A percentile compares a stretch with the other conserved stretches of the same genome.
Evolutionary conservation across 2,113 vertebrate species (phyloP).

Genomic region (Prietella phreatophila): DNA sequence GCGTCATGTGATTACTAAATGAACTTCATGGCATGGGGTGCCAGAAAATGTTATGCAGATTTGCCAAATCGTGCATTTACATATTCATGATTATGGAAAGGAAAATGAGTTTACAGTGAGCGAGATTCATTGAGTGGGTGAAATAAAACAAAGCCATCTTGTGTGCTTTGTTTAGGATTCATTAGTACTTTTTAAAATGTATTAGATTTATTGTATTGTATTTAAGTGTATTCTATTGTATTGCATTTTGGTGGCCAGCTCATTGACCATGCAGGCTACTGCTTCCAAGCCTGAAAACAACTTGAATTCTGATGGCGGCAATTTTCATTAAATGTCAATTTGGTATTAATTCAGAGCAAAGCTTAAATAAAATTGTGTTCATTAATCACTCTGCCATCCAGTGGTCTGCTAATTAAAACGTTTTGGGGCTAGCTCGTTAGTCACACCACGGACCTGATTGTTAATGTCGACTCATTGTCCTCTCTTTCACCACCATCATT

Average conservation of each 20-base stretch:
- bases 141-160: slow-evolving; percentile 31
- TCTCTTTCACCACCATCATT: slow-evolving; percentile 73
- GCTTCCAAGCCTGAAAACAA: slow-evolving; percentile 59
- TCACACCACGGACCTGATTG: slow-evolving; percentile 79
- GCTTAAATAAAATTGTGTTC: slow-evolving; percentile 80
- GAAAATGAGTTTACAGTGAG: slow-evolving; percentile 20
- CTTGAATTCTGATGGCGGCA: slow-evolving; percentile 75
- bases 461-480: slow-evolving; percentile 81
- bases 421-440: slow-evolving; percentile 76
- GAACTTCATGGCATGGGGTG: slow-evolving; percentile 16
- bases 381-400: slow-evolving; percentile 80
- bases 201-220: neutral
- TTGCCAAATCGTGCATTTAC: slow-evolving; percentile 36
- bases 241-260: slow-evolving; percentile 19
- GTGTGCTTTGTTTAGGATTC: slow-evolving; percentile 47
- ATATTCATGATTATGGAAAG: slow-evolving; percentile 48
- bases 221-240: neutral
- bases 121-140: neutral
- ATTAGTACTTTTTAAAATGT: slow-evolving; percentile 19
- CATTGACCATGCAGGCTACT: slow-evolving; percentile 32
- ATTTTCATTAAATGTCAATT: slow-evolving; percentile 85
- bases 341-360: slow-evolving; percentile 81
- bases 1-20: slow-evolving; percentile 25
- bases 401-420: slow-evolving; percentile 80
- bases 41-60: slow-evolving; percentile 42